A percentile compares a stretch with the other conserved stretches of the same genome.
Evolutionary conservation across 1,140 invertebrate genomes (phyloP).

Genomic region (Parapsyche elsis): DNA sequence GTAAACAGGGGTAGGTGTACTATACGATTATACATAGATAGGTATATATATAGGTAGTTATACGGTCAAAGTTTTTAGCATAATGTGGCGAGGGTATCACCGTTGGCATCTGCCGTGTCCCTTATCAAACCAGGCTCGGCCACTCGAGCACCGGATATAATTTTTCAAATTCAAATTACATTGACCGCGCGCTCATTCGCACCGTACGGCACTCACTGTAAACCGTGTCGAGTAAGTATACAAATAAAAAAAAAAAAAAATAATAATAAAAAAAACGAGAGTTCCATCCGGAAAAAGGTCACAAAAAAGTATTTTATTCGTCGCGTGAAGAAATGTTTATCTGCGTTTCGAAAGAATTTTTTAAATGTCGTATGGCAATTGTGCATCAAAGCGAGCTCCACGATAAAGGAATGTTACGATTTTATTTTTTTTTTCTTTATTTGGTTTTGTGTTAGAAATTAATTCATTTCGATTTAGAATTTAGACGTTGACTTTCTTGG

Average conservation of each 20-base stretch:
- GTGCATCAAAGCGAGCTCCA: background rate
- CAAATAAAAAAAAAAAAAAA: background rate
- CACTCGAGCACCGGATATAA: constrained; percentile 46
- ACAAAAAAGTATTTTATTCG: background rate
- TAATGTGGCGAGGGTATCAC: constrained; percentile 28
- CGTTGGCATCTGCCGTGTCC: constrained; percentile 42
- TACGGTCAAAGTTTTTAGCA: constrained; percentile 20
- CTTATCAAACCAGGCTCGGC: constrained; percentile 39
- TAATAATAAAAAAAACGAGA: background rate
- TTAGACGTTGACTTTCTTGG: too few relatives aligned
- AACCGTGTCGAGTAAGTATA: background rate
- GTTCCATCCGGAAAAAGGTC: background rate
- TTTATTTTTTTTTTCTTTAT: too few relatives aligned
- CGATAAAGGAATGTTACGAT: too few relatives aligned
- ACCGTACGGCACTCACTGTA: background rate
- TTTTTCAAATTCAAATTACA: constrained; percentile 53
- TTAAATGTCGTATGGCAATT: background rate
- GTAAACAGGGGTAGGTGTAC: too few relatives aligned
- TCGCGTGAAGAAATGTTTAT: constrained; percentile 42
- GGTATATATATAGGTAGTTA: background rate
- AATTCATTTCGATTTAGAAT: too few relatives aligned
- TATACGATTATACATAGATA: background rate
- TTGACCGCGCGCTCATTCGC: constrained; percentile 35
- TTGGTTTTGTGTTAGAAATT: too few relatives aligned
- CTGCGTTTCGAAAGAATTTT: background rate